A percentile compares a stretch with the other conserved stretches of the same genome.
Evolutionary conservation across 2,113 vertebrate genomes (phyloP).

Genomic region (Cepphus grylle): DNA sequence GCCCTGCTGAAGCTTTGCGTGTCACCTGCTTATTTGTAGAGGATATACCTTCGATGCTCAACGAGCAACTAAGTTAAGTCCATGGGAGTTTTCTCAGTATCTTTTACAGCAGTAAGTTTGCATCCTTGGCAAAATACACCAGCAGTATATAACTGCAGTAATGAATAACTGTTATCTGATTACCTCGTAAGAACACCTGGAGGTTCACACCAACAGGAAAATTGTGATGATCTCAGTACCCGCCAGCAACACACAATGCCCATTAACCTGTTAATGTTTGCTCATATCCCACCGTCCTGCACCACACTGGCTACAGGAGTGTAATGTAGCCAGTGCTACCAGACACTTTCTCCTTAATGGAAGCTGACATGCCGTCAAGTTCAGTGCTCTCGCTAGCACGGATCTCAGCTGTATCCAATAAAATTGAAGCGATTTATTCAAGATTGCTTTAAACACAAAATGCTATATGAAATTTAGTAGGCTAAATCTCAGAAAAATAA

Average conservation of each 20-base stretch:
- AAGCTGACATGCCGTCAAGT: background rate
- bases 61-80: background rate
- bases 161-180: background rate
- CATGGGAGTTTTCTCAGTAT: background rate
- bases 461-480: background rate
- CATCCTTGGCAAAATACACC: background rate
- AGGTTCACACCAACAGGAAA: background rate
- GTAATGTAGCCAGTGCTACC: background rate
- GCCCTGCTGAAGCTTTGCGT: background rate
- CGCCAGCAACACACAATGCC: background rate
- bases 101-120: background rate
- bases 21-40: background rate
- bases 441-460: background rate
- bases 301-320: background rate
- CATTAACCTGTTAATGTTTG: background rate
- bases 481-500: background rate
- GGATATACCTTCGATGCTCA: rapidly evolving
- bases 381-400: background rate
- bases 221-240: background rate
- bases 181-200: rapidly evolving
- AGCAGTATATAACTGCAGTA: background rate
- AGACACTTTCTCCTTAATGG: background rate
- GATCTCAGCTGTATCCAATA: background rate
- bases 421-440: background rate
- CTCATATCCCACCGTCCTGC: background rate